Percentiles rank a stretch among this genome's conserved stretches.
These are phyloP conservation scores for Dinoponera quadriceps DNA, from an alignment of 1,140 invertebrate species.

Conservation along the genomic window DNA sequence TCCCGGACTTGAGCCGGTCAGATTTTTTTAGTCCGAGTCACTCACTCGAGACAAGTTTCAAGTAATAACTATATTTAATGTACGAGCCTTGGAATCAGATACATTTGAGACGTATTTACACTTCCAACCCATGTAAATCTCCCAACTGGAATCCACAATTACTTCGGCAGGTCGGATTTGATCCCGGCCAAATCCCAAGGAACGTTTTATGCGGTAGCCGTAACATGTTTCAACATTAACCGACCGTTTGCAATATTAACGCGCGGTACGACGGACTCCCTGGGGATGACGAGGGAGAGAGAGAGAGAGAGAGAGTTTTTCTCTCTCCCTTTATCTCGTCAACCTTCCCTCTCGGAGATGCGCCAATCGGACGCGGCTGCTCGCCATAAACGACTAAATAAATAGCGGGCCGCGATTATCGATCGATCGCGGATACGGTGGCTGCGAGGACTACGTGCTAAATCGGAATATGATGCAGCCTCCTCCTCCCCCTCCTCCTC, in stretches of 20 bases:
- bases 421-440: constrained; percentile 54
- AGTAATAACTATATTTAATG: too few relatives aligned
- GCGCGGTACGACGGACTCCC: background rate
- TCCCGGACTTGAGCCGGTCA: too few relatives aligned
- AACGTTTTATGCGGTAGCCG: too few relatives aligned
- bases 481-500: too few relatives aligned
- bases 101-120: too few relatives aligned
- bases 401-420: constrained; percentile 57
- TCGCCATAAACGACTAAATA: constrained; percentile 47
- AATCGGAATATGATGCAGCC: constrained; percentile 67
- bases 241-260: background rate
- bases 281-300: background rate
- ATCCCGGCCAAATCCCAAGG: too few relatives aligned
- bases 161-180: too few relatives aligned
- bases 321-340: background rate
- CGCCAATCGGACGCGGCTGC: background rate
- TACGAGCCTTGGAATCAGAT: too few relatives aligned
- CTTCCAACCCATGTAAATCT: too few relatives aligned
- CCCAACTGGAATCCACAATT: too few relatives aligned
- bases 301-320: background rate
- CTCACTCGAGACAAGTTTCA: too few relatives aligned
- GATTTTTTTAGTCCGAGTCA: too few relatives aligned
- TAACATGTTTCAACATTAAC: background rate
- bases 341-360: background rate
- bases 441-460: constrained; percentile 30